Percentiles rank a stretch among this genome's conserved stretches.
Evolutionary conservation across 2,113 vertebrate species (phyloP).

Genomic region (Oreotrochilus melanogaster): DNA sequence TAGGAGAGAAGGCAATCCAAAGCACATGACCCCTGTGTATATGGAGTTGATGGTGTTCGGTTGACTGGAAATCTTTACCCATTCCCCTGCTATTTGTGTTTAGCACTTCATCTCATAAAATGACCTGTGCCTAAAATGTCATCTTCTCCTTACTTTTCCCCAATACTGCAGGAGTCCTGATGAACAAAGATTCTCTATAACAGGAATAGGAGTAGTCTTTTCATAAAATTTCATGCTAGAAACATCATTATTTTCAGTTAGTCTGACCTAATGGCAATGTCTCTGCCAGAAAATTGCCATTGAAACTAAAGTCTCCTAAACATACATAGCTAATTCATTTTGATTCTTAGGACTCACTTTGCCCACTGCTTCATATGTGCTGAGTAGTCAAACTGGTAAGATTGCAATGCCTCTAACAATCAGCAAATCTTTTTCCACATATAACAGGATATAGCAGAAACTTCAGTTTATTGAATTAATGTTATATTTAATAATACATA

Average conservation of each 20-base stretch:
- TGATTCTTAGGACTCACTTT: neutral
- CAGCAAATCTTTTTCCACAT: neutral
- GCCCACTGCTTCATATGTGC: neutral
- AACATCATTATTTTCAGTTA: neutral
- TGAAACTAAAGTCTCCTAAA: neutral
- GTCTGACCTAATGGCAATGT: neutral
- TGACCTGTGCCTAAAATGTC: neutral
- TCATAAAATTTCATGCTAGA: neutral
- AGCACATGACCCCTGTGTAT: rapidly evolving
- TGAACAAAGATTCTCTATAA: neutral
- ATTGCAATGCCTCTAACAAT: neutral
- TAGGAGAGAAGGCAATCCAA: neutral
- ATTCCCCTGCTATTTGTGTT: neutral
- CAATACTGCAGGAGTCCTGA: neutral
- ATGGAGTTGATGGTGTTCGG: neutral
- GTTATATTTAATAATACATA: neutral
- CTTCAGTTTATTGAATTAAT: neutral
- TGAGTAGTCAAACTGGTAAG: neutral
- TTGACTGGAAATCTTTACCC: neutral
- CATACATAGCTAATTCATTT: neutral
- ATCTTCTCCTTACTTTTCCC: neutral
- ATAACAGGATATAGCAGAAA: neutral
- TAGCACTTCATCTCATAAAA: neutral
- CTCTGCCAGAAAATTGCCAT: neutral
- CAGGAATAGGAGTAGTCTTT: neutral